Base-by-base conservation (phyloP, 1,140 invertebrate genomes). In the Octopus bimaculoides region DNA sequence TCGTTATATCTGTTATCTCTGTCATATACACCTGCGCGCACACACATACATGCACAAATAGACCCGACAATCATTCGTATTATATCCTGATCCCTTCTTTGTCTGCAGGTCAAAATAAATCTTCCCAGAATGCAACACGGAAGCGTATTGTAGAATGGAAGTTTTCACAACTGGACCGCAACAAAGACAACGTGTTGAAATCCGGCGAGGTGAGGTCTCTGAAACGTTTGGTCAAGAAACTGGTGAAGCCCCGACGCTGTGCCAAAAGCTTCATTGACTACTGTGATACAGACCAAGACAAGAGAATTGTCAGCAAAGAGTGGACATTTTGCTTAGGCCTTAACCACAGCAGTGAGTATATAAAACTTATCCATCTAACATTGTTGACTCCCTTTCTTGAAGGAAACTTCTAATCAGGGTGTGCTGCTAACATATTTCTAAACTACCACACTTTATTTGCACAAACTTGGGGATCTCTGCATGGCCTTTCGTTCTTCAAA, bases 161-260 rank as follows among this genome's bases (percentile, higher is more conserved):
- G 89, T 98, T 97, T 85, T 88, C 91, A 3, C 92, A 93, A 74
- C 90, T 98, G 84, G 96, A 98, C 90, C 89, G 89, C 54, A 94
- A 97, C 89, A 91, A 91, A 14, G 95, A 96, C 89, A 92, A 92
- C 52, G 91, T 91, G 74, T 89, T 98, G 77, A 93, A 95, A 85
- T 93, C 93, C 83, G 92, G 92, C 56, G 97, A 98, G 88, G 95
- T 96, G 84, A 92, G 93, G 82, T 94, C 94, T 80, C 90, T 98
- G 6, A 92, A 93, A 79, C 92, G 93, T 81, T 92, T 97, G 53
- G 94, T 97, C 1, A 95, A 94, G 87, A 95, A 95, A 90, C 93
- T 95, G 52, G 94, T 97, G 26, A 94, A 94, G 84, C 96, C 96
- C 10, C 94, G 94, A 88, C 92, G 94, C 81, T 98, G 96, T 90